A percentile compares a stretch with the other conserved stretches of the same genome.
These are phyloP conservation scores for Tamandua tetradactyla DNA, from an alignment of 2,797 vertebrate genomes.

Conservation along the genomic window DNA sequence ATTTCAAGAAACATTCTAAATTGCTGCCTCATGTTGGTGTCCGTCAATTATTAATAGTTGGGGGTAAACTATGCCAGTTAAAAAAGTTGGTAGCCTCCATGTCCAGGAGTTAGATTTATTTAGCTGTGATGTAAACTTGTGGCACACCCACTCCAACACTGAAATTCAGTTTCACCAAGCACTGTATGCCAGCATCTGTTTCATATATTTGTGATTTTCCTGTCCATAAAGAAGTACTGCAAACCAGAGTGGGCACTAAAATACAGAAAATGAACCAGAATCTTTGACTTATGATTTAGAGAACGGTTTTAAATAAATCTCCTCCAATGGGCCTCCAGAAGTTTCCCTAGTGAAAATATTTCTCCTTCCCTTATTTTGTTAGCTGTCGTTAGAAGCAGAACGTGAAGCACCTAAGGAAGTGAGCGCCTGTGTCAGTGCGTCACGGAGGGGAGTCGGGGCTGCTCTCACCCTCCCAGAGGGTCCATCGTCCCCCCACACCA, in stretches of 20 bases:
- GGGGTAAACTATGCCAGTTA: background rate
- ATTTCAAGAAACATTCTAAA: background rate
- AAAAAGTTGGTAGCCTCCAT: background rate
- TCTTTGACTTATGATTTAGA: background rate
- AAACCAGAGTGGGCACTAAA: background rate
- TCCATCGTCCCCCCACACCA: accelerated
- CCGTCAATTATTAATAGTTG: background rate
- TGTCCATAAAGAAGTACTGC: no score
- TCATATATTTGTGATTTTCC: no score
- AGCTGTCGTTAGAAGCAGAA: background rate
- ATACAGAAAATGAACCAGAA: background rate
- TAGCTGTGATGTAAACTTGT: slow-evolving; percentile 28
- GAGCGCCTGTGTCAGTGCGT: no score
- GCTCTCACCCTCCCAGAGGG: accelerated
- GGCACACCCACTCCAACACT: background rate
- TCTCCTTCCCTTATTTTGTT: background rate
- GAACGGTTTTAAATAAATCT: background rate
- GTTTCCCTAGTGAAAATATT: no score
- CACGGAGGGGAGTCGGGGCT: background rate
- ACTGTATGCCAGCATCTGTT: slow-evolving; percentile 55
- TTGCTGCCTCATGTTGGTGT: background rate
- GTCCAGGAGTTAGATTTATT: background rate
- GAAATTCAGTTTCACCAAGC: slow-evolving; percentile 47
- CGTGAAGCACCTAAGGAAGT: background rate
- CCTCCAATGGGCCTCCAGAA: slow-evolving; percentile 40